Evolutionary conservation across 2,888 invertebrate species (phyloP).

Genomic region (Prostheceraeus crozeri): DNA sequence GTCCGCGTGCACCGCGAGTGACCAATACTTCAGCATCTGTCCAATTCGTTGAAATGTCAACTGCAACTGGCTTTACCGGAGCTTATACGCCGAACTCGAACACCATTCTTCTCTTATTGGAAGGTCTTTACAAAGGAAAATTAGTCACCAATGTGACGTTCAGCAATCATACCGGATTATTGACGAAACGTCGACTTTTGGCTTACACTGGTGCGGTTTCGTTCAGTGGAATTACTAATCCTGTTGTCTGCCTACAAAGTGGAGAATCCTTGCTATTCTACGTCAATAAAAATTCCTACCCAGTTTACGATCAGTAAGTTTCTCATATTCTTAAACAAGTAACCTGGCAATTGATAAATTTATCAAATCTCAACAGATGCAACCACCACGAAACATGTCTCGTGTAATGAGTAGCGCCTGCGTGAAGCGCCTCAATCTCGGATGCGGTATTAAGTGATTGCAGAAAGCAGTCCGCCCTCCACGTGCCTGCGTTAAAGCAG

Average conservation of each 20-base stretch:
- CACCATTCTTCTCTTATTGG: too few relatives aligned
- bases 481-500: too few relatives aligned
- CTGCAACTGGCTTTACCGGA: conserved; percentile 48
- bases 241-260: conserved; percentile 47
- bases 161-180: conserved; percentile 40
- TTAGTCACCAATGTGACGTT: conserved; percentile 45
- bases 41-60: conserved; percentile 43
- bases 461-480: too few relatives aligned
- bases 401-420: too few relatives aligned
- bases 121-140: conserved; percentile 44
- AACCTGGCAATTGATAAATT: too few relatives aligned
- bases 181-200: conserved; percentile 45
- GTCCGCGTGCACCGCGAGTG: too few relatives aligned
- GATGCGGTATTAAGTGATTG: too few relatives aligned
- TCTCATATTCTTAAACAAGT: too few relatives aligned
- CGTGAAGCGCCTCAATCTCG: too few relatives aligned
- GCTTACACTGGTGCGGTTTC: conserved; percentile 45
- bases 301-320: conserved; percentile 53
- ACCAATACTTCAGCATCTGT: conserved; percentile 42
- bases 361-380: too few relatives aligned
- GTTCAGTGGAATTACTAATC: conserved; percentile 49
- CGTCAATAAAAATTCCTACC: conserved; percentile 48
- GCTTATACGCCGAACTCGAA: conserved; percentile 47
- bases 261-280: conserved; percentile 50
- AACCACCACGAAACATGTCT: too few relatives aligned